Evolutionary conservation across 2,113 vertebrate species (phyloP).

Genomic region (Climacteris rufus): DNA sequence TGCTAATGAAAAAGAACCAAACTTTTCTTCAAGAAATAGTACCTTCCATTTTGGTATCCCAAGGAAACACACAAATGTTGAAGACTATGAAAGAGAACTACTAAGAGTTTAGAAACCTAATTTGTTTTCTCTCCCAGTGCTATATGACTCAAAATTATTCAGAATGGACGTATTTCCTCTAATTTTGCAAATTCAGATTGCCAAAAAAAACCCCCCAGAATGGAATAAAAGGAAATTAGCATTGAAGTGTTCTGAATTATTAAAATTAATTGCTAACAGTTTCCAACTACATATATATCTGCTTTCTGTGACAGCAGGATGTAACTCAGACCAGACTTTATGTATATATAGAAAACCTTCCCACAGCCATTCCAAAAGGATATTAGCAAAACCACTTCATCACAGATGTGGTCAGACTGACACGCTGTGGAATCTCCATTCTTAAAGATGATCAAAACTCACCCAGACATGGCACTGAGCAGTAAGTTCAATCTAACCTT

Average conservation of each 20-base stretch:
- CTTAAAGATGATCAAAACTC: background rate
- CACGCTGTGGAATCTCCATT: background rate
- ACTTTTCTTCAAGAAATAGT: background rate
- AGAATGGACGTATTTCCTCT: background rate
- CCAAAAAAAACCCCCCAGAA: background rate
- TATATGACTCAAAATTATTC: background rate
- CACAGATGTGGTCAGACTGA: background rate
- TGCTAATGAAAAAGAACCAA: background rate
- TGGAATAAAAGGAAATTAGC: background rate
- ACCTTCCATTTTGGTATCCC: background rate
- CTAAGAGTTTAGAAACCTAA: background rate
- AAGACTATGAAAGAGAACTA: background rate
- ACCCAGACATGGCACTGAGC: background rate
- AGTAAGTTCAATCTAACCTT: background rate
- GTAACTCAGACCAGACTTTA: conserved; percentile 14
- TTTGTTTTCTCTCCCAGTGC: background rate
- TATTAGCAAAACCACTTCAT: background rate
- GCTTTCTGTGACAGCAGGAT: background rate
- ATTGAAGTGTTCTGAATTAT: background rate
- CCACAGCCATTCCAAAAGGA: background rate
- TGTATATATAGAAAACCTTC: background rate
- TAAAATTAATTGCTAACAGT: conserved; percentile 4
- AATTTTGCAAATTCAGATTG: background rate
- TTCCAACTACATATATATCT: background rate
- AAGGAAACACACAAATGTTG: background rate